Evolutionary conservation across 1,140 invertebrate species (phyloP), one percentile per base, ranked within the genome.

Genomic region (Cotesia chilonis): DNA sequence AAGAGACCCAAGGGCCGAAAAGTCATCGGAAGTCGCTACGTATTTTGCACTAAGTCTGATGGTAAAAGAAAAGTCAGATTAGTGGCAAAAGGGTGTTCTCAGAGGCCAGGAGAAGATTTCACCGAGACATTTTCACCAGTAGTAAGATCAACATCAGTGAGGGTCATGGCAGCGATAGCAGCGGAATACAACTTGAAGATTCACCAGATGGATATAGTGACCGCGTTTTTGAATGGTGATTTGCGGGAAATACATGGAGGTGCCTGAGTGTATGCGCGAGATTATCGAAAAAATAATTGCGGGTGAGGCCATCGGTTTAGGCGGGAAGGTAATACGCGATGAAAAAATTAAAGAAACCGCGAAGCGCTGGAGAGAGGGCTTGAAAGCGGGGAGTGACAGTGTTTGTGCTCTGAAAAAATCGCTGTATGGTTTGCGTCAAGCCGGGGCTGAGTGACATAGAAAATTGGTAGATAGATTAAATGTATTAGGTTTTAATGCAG

Each of bases 1-100:
- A 12, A 69, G 10, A 36, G 70, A 65, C 76, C 76, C 1, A 63
- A 67, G 12, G 41, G 57, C 0, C 64, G 75, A 36, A 79, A 76
- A 35, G 66, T 76, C 0, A 74, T 84, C n/a, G 63, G 68, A 12
- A 75, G 59, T 41, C 73, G 78, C 66, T 78, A 76, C 72, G 77
- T 83, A 14, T 81, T 81, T 36, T 52, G 70, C 28, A 75, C 63
- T 36, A 63, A 83, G 79, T 28, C 55, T 20, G 20, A 65, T 71
- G 64, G 65, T 9, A 68, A 61, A 41, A 64, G 70, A 76, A 78
- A 84, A 57, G 82, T 82, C 28, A 55, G 81, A 20, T 77, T 83
- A 61, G 78, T 83, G 28, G 80, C 73, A 54, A 75, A 74, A 59
- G 76, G 79, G 2, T 81, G 54, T 55, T 65, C 51, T 28, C 61